A percentile compares a stretch with the other conserved stretches of the same genome.
Evolutionary conservation across 2,888 invertebrate genomes (phyloP).

Genomic region (Watsonalla cultraria): DNA sequence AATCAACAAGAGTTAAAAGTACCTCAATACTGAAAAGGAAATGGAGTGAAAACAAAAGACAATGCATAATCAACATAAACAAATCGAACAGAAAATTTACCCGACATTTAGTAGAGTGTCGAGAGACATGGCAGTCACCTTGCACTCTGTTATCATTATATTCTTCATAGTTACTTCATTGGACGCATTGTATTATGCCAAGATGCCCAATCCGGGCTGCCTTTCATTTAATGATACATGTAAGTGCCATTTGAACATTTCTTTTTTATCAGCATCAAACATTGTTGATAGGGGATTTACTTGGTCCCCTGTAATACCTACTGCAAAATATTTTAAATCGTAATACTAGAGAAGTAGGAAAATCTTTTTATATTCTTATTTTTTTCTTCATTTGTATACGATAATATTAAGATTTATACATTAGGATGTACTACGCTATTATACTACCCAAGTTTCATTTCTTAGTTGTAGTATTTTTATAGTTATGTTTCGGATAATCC

Average conservation of each 20-base stretch:
- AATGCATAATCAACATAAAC: conserved; percentile 6
- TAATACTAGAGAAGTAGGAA: too few species aligned
- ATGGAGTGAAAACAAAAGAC: conserved; percentile 2
- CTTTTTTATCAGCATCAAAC: background rate
- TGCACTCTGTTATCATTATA: conserved; percentile 24
- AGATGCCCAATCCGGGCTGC: conserved; percentile 44
- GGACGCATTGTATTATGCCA: conserved; percentile 42
- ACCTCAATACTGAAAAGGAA: background rate
- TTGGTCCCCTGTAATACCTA: too few species aligned
- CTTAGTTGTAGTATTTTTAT: too few species aligned
- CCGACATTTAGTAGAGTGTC: background rate
- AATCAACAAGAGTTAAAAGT: background rate
- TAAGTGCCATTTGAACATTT: conserved; percentile 37
- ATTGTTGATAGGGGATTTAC: too few species aligned
- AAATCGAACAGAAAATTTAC: background rate
- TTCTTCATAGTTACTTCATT: conserved; percentile 27
- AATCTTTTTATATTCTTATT: too few species aligned
- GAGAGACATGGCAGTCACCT: conserved; percentile 11
- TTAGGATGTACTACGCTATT: too few species aligned
- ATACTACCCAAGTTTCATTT: too few species aligned
- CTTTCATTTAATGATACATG: conserved; percentile 56
- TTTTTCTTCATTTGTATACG: too few species aligned
- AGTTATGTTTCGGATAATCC: too few species aligned
- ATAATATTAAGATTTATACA: too few species aligned
- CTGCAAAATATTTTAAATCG: too few species aligned